A percentile compares a stretch with the other conserved stretches of the same genome.
Conservation (phyloP, 1,140 invertebrate genomes). For the Centruroides sculpturatus region DNA sequence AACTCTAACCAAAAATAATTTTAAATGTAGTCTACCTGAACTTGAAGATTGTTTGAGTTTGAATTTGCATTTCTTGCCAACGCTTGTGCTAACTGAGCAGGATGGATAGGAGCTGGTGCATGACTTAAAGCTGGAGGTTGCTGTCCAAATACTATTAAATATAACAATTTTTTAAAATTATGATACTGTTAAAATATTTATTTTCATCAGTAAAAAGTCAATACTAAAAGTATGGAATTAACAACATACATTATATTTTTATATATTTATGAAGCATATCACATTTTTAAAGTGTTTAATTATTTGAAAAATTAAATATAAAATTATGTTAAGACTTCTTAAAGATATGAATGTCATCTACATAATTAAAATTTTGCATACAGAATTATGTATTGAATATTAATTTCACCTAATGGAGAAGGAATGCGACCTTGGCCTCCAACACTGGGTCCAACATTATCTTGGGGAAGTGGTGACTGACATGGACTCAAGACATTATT, state of each 20-base stretch:
- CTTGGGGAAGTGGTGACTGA: conserved; percentile 9
- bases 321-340: too few relatives aligned
- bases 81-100: conserved; percentile 21
- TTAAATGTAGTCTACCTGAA: conserved; percentile 14
- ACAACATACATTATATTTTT: too few relatives aligned
- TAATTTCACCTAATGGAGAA: conserved; percentile 29
- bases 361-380: too few relatives aligned
- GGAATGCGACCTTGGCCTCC: conserved; percentile 22
- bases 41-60: conserved; percentile 20
- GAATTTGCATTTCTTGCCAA: conserved; percentile 9
- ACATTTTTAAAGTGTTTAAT: too few relatives aligned
- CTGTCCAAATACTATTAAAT: conserved; percentile 32
- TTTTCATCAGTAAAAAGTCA: too few relatives aligned
- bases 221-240: too few relatives aligned
- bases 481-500: conserved; percentile 9
- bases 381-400: too few relatives aligned
- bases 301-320: too few relatives aligned
- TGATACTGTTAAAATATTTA: too few relatives aligned
- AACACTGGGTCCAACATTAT: conserved; percentile 1
- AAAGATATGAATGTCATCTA: too few relatives aligned
- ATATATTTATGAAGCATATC: too few relatives aligned
- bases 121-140: conserved; percentile 30
- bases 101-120: conserved; percentile 33
- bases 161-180: background rate
- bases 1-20: too few relatives aligned